Conservation (phyloP, 2,113 vertebrate genomes). For the Scortum barcoo region DNA sequence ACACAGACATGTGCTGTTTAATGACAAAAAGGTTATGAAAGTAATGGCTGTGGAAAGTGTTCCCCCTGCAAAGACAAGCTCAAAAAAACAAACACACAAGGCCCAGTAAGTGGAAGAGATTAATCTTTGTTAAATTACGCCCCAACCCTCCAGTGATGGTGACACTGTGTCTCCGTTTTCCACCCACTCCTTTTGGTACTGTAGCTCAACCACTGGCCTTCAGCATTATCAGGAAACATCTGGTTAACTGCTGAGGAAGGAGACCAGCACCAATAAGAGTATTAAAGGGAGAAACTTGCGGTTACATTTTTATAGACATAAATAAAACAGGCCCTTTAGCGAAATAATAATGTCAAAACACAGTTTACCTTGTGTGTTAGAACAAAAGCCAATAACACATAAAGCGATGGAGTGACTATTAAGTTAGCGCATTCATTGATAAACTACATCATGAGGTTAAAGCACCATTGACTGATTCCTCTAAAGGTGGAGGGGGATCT, state of each 20-base stretch:
- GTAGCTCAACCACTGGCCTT: conserved; percentile 19
- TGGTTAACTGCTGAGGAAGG: conserved; percentile 6
- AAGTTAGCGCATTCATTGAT: conserved; percentile 25
- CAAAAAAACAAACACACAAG: conserved; percentile 54
- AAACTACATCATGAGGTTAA: conserved; percentile 19
- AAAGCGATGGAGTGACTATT: background rate
- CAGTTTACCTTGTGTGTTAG: background rate
- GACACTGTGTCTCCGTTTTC: conserved; percentile 43
- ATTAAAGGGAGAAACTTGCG: conserved; percentile 1
- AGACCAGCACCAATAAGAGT: background rate
- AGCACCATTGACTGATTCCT: conserved; percentile 29
- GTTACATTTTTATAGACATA: background rate
- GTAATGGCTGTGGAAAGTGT: conserved; percentile 28
- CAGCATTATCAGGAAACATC: conserved; percentile 16
- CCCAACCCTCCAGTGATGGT: conserved; percentile 32
- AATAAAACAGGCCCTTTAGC: conserved; percentile 13
- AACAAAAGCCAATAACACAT: conserved; percentile 30
- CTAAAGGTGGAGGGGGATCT: conserved; percentile 12
- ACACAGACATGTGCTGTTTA: conserved; percentile 20
- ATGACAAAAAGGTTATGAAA: conserved; percentile 34
- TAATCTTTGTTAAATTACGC: conserved; percentile 66
- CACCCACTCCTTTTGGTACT: conserved; percentile 39
- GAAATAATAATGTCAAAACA: background rate
- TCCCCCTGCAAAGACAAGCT: conserved; percentile 15
- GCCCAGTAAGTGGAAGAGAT: conserved; percentile 55